Base-by-base conservation (phyloP, 2,113 vertebrate species). In the Jaculus jaculus region DNA sequence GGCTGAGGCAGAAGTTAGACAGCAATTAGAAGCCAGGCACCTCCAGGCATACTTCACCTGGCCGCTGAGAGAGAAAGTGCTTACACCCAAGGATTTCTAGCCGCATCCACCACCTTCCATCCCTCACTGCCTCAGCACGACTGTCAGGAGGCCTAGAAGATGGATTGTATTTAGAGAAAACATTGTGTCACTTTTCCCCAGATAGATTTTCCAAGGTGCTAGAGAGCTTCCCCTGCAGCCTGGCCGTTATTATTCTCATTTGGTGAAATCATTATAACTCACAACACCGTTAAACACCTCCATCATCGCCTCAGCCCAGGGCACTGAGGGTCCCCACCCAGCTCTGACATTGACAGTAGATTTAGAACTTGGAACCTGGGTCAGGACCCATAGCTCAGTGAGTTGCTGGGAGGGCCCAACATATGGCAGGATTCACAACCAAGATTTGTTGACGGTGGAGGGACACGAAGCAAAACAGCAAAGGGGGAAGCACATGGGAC, bases 151-250 rank as follows among this genome's bases (percentile, higher is more conserved):
- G 39, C 42, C 74, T 90, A 39, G 86, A 86, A 79, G 69, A 37
- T 83, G 32, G 60, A 47, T 93, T 95, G 90, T 68, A 42, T 79
- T 75, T 68, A n/a, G 65, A 94, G 47, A 86, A 89, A 94, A 73
- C 85, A n/a, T 26, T 30, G 6, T 89, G 89, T 68, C 87, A 47
- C 61, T 69, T 82, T 7, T 20, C 37, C 30, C 30, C 24, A 28
- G 2, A 30, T 61, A 51, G 15, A 83, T 88, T 84, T 95, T 30
- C 60, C 85, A 83, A 90, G 84, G 51, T 81, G 39, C 81, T 51
- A 7, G 60, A 81, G 34, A 58, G 28, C 54, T 65, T 77, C 15
- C 63, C 42, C 17, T 21, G 37, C 54, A 77, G 32, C 32, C 28
- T 72, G 34, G 39, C 78, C 26, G 32, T 91, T 89, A 32, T 47